Base-by-base conservation (phyloP, 1,140 invertebrate genomes). In the Nasonia vitripennis region DNA sequence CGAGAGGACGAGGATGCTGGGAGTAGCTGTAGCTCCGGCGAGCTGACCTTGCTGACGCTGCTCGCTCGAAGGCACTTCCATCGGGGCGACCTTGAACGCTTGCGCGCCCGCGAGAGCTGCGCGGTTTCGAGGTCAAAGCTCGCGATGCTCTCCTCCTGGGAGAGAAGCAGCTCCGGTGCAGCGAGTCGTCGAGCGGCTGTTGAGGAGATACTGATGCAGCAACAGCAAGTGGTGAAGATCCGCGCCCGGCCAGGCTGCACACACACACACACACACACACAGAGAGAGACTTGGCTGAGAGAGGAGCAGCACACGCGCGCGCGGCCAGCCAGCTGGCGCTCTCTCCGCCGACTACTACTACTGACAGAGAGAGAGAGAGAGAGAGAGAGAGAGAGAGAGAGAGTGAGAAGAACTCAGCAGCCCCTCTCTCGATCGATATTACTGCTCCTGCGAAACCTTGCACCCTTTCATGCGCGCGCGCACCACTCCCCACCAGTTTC, bases 361-460 rank as follows among this genome's bases (percentile, higher is more conserved):
- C 34, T 88, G 73, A 14, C 10, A 45, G 9, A 14, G 0, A 45
- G 6, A 75, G 14, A 12, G 37, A 77, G 17, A 77, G 27, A 27
- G 27, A 27, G 27, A 27, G 27, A 27, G 27, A 27, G 27, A 27
- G 27, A 27, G 27, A 45, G 41, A 14, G 1, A 45, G 6, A 45
- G 14, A 12, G 37, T 27, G 17, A 77, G 9, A 37, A 41, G 37
- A 41, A 34, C 81, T 75, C 77, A 87, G 41, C 87, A 14, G 45
- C 75, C n/a, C 41, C 89, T 77, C 88, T 88, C 89, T 88, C 88
- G 89, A 92, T 93, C 92, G 92, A 93, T 93, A 91, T 92, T 90
- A 91, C 92, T 91, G 91, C 92, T 92, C 91, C 92, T 93, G 91
- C 91, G 90, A 91, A 92, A 91, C 90, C 91, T 90, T 91, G 90